Evolutionary conservation across 2,113 vertebrate genomes (phyloP), one percentile per base, ranked within the genome.

Genomic region (Callionymus lyra): DNA sequence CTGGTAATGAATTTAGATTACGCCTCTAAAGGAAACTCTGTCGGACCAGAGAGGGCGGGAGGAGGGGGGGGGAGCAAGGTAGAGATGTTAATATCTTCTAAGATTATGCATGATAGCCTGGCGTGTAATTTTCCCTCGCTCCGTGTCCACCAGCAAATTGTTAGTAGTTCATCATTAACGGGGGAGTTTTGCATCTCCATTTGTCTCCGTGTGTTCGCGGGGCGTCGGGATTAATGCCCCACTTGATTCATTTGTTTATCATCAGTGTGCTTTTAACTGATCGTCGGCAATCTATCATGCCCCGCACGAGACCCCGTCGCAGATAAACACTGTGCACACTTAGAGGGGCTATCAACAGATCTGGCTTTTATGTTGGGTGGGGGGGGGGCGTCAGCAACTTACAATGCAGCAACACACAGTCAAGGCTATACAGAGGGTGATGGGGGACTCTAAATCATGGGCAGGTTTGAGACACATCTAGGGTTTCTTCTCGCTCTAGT

Each of bases 1-100:
- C 87, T 87, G 87, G 89, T 96, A 94, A 94, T 94, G 91, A 96
- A 94, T 94, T 97, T 93, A 95, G 91, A 98, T 97, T 93, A 95
- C 87, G 91, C 87, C 91, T 93, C 88, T 91, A 80, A 87, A 95
- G 86, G 85, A 88, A 86, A 87, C 85, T 54, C 50, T 48, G 53
- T 55, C 11, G 16, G 42, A 53, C 34, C 41, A 52, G 41, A 51
- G 41, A 45, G 9, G 50, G 33, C 34, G 44, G 38, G 40, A 37
- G 11, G 19, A 12, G 43, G 18, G 10, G 84, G 86, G n/a, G 47
- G 37, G 68, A 41, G 35, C 36, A 38, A 52, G 63, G 50, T 50
- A 86, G 87, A 89, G 90, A 91, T 93, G 93, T 96, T 93, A 96
- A 97, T 97, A 93, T 93, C 89, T 89, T 91, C 88, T 79, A 81